phyloP scores from a whole-genome alignment of 2,888 invertebrate species.

The Drosophila diplacantha region DNA sequence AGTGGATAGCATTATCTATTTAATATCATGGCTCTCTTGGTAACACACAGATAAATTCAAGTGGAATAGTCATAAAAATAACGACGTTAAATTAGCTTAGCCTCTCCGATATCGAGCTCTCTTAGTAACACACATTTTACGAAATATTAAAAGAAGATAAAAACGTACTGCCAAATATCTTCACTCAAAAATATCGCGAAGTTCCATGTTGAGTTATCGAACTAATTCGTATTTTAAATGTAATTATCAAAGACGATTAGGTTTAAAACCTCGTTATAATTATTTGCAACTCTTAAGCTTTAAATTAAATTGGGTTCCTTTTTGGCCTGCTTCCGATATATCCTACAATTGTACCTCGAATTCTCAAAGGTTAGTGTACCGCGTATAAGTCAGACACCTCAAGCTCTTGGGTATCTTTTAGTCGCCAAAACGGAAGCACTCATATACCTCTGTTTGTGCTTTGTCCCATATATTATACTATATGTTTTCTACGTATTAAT shows the following conservation, averaged over 20 bases:
- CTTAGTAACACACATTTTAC: conserved; percentile 7
- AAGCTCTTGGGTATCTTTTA: conserved; percentile 20
- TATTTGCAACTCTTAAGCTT: no score
- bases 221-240: no score
- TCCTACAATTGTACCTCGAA: no score
- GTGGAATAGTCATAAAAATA: background rate
- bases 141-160: background rate
- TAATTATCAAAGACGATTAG: no score
- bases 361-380: background rate
- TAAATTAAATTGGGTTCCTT: no score
- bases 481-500: conserved; percentile 30
- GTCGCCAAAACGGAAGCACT: conserved; percentile 9
- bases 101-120: conserved; percentile 3
- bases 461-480: conserved; percentile 36
- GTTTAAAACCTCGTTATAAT: no score
- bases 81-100: background rate
- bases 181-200: no score
- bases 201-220: no score
- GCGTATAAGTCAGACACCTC: no score
- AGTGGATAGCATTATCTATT: background rate
- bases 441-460: conserved; percentile 40
- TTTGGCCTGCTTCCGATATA: no score
- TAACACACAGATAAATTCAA: background rate
- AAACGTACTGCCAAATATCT: no score
- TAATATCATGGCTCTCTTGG: conserved; percentile 12